phyloP scores from a whole-genome alignment of 2,113 vertebrate genomes.

The Lophius piscatorius region DNA sequence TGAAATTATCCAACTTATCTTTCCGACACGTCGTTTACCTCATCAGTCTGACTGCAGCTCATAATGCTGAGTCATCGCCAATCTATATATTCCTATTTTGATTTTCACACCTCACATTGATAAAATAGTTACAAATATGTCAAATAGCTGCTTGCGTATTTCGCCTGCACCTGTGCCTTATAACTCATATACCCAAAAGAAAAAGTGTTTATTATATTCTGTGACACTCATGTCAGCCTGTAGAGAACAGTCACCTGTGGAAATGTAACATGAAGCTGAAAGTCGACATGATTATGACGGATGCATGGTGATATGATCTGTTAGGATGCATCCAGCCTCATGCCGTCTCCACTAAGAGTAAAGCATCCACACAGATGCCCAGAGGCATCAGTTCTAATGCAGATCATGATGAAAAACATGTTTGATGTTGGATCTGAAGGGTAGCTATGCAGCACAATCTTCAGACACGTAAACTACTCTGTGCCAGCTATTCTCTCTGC shows the following conservation, averaged over 20 bases:
- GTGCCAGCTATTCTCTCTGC: background rate
- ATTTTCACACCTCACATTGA: too few species aligned
- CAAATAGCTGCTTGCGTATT: background rate
- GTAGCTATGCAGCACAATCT: background rate
- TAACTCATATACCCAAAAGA: background rate
- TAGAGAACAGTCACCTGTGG: conserved; percentile 9
- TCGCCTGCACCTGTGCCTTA: background rate
- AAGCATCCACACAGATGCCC: conserved; percentile 2
- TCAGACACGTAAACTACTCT: conserved; percentile 6
- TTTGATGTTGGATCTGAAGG: conserved; percentile 3
- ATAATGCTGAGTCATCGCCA: too few species aligned
- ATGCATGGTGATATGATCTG: conserved; percentile 17
- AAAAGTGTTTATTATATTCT: background rate
- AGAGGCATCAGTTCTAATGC: background rate
- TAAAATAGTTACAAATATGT: too few species aligned
- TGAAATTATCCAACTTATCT: too few species aligned
- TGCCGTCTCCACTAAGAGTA: background rate
- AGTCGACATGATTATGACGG: conserved; percentile 24
- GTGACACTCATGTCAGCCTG: conserved; percentile 8
- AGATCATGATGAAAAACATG: background rate
- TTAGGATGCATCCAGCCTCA: conserved; percentile 1
- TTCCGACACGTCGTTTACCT: too few species aligned
- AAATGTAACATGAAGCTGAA: conserved; percentile 17
- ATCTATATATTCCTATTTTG: too few species aligned
- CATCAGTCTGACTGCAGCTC: too few species aligned